Conservation (phyloP, 1,140 invertebrate genomes). For the Drusus annulatus region DNA sequence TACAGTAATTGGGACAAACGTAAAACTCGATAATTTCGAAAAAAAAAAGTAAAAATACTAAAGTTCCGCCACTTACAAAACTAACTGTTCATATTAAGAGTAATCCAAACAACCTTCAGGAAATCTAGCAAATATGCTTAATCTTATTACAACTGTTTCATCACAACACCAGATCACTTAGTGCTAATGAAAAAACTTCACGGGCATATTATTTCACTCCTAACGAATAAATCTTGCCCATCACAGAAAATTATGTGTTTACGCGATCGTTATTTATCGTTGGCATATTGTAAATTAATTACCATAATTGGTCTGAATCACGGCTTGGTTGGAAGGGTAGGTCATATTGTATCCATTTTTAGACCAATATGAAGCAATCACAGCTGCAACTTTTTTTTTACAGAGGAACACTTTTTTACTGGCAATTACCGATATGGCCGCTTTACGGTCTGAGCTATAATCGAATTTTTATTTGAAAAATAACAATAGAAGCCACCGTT, state of each 20-base stretch:
- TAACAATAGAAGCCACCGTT: too few relatives aligned
- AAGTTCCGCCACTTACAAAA: too few relatives aligned
- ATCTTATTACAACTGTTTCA: conserved; percentile 1
- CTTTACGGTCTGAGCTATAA: neutral
- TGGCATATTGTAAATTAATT: conserved; percentile 37
- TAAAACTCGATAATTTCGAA: too few relatives aligned
- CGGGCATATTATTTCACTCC: conserved; percentile 37
- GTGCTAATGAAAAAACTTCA: conserved; percentile 45
- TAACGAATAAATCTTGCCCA: conserved; percentile 41
- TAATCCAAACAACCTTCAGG: neutral
- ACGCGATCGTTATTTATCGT: conserved; percentile 37
- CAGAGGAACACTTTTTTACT: neutral
- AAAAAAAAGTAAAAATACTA: too few relatives aligned
- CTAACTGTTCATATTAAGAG: neutral
- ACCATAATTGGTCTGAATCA: conserved; percentile 36
- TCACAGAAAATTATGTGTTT: conserved; percentile 46
- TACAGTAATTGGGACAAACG: too few relatives aligned
- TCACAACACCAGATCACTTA: conserved; percentile 20
- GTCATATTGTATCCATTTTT: neutral
- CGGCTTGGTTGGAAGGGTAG: neutral
- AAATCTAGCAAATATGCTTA: neutral
- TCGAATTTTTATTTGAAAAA: too few relatives aligned
- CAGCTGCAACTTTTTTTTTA: neutral
- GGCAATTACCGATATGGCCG: conserved; percentile 20
- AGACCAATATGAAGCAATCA: conserved; percentile 8